Percentiles rank a stretch among this genome's conserved stretches.
These are phyloP conservation scores for Cecidostiba fungosa DNA, from an alignment of 2,888 invertebrate species.

Conservation along the genomic window DNA sequence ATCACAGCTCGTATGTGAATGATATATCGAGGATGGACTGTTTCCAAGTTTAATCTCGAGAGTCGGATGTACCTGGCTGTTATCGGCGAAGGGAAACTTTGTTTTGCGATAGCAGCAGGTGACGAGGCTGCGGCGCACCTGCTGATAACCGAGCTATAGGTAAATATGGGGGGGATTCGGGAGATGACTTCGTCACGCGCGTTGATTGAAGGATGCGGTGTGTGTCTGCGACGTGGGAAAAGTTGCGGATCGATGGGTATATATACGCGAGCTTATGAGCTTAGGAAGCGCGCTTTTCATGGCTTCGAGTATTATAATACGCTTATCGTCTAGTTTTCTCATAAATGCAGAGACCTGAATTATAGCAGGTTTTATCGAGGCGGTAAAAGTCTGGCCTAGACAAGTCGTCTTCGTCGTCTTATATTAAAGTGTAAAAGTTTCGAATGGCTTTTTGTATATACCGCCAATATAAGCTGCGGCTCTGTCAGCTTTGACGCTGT, in stretches of 20 bases:
- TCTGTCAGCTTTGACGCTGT: too few relatives aligned
- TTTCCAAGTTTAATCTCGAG: slow-evolving; percentile 9
- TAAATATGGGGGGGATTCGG: slow-evolving; percentile 6
- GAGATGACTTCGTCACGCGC: not conserved
- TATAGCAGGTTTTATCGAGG: not conserved
- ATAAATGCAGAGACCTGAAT: slow-evolving; percentile 5
- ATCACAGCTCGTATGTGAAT: not conserved
- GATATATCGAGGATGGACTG: slow-evolving; percentile 7
- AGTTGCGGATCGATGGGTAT: not conserved
- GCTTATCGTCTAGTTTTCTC: slow-evolving; percentile 17
- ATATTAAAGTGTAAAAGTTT: slow-evolving; percentile 1
- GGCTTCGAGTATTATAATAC: slow-evolving; percentile 5
- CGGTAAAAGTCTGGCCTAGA: not conserved
- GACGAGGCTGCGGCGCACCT: slow-evolving; percentile 8
- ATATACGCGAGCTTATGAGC: not conserved
- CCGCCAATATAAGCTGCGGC: not conserved
- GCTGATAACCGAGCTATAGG: not conserved
- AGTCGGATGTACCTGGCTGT: not conserved
- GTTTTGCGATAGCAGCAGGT: slow-evolving; percentile 2
- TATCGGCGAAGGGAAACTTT: not conserved
- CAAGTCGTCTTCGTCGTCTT: not conserved
- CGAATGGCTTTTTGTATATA: not conserved
- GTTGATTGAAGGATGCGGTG: not conserved
- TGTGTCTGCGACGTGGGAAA: not conserved
- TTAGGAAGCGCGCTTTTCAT: not conserved